Percentiles rank a stretch among this genome's conserved stretches.
These are phyloP conservation scores for Carassius carassius DNA, from an alignment of 2,113 vertebrate species.

Conservation along the genomic window DNA sequence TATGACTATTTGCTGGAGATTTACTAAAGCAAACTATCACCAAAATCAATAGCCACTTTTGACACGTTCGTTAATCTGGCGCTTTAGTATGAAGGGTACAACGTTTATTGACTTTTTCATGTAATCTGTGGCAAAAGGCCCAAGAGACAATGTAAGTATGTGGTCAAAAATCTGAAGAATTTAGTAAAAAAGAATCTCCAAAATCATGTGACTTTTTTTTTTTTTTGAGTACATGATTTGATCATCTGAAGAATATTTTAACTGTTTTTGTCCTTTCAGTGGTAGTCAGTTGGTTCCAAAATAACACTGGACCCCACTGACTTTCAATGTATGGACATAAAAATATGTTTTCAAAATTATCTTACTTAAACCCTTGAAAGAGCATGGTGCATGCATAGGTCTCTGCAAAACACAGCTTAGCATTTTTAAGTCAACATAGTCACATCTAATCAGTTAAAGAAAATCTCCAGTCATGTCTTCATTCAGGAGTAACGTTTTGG, in stretches of 20 bases:
- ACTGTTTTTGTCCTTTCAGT: neutral
- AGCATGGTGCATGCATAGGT: neutral
- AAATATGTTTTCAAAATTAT: neutral
- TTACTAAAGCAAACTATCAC: constrained; percentile 40
- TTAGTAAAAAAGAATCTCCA: no score
- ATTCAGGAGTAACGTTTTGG: neutral
- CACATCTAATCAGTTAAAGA: neutral
- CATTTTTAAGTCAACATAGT: neutral
- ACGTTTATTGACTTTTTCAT: constrained; percentile 33
- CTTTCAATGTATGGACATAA: neutral
- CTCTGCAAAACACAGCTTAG: neutral
- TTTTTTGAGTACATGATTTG: no score
- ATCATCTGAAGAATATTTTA: neutral
- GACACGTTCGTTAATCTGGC: constrained; percentile 37
- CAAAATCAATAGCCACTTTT: constrained; percentile 39
- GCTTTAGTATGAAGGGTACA: constrained; percentile 16
- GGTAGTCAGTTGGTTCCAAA: neutral
- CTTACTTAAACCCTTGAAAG: neutral
- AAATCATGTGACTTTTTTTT: neutral
- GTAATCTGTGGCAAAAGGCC: constrained; percentile 26
- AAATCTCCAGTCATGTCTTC: neutral
- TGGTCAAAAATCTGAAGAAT: neutral
- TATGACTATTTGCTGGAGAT: constrained; percentile 41
- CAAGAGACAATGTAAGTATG: constrained; percentile 3
- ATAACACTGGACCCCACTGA: neutral